These are phyloP conservation scores for Drosophila monieri DNA, from an alignment of 2,888 invertebrate species.

Conservation along the genomic window DNA sequence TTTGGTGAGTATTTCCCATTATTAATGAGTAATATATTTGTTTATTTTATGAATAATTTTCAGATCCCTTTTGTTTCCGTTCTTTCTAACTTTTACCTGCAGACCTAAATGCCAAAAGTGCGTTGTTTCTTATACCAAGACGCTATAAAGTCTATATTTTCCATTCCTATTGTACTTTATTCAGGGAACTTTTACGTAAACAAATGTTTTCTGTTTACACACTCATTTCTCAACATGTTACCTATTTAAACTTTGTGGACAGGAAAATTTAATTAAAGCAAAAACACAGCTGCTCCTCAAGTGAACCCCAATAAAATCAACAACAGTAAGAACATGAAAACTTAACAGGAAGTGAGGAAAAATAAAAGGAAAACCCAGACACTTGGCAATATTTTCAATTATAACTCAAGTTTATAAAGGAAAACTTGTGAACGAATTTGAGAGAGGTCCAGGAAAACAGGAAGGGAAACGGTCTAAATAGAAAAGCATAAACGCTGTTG, in stretches of 20 bases:
- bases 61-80: not conserved
- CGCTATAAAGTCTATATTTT: slow-evolving; percentile 21
- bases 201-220: slow-evolving; percentile 69
- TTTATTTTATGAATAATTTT: not conserved
- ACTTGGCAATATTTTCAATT: slow-evolving; percentile 71
- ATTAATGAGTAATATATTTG: not conserved
- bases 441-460: slow-evolving; percentile 35
- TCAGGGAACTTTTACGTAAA: slow-evolving; percentile 45
- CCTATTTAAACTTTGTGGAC: slow-evolving; percentile 77
- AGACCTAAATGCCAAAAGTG: not conserved
- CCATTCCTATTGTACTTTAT: slow-evolving; percentile 25
- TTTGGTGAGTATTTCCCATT: not conserved
- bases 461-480: slow-evolving; percentile 30
- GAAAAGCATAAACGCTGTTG: slow-evolving; percentile 41
- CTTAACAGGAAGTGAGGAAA: slow-evolving; percentile 1
- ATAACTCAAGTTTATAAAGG: slow-evolving; percentile 73
- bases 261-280: slow-evolving; percentile 77
- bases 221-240: slow-evolving; percentile 74
- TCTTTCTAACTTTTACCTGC: not conserved
- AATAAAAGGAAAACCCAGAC: slow-evolving; percentile 19
- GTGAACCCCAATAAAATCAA: slow-evolving; percentile 39
- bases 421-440: slow-evolving; percentile 52
- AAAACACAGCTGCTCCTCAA: slow-evolving; percentile 69
- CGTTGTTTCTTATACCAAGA: not conserved
- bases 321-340: slow-evolving; percentile 29